Evolutionary conservation across 2,888 invertebrate genomes (phyloP), one percentile per base, ranked within the genome.

Genomic region (Drosophila silvestris): DNA sequence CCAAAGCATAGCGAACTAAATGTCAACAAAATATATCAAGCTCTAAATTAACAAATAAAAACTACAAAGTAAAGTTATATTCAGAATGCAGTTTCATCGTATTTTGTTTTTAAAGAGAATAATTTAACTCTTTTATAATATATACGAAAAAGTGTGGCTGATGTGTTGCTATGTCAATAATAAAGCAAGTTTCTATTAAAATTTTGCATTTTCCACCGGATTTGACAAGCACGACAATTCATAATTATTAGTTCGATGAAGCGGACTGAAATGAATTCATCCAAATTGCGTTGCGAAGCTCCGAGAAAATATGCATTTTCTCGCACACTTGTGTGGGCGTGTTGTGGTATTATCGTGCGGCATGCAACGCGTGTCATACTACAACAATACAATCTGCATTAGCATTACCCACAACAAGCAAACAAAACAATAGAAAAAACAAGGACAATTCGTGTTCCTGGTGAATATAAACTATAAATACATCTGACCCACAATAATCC

Each of bases 401-500:
- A 39, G 22, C 74, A 65, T 65, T 44, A 59, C 39, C 41, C 30
- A 63, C 44, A 61, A 57, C 39, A 28, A 16, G 53, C 57, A 35
- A 35, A 35, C 14, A 35, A 35, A 35, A 35, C 14, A 14, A 35
- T 5, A 51, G 30, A n/a, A 19, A 51, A 10, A 32, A 16, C 9
- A 50, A 53, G 16, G 19, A 30, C 26, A 6, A 16, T 47, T 9
- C 22, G 14, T 35, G 32, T 54, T 14, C 44, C 9, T 39, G 10
- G n/a, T 19, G 16, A 35, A 37, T 14, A 28, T 10, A 19, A 39
- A 47, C 22, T 26, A 14, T 35, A 41, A 68, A 39, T 62, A 39
- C 28, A 10, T 19, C 5, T 54, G 56, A 28, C 35, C 56, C 22
- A 33, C 57, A 60, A 52, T 57, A 52, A 53, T 53, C 44, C 22